phyloP scores from a whole-genome alignment of 2,113 vertebrate species.

The Stegastes partitus region DNA sequence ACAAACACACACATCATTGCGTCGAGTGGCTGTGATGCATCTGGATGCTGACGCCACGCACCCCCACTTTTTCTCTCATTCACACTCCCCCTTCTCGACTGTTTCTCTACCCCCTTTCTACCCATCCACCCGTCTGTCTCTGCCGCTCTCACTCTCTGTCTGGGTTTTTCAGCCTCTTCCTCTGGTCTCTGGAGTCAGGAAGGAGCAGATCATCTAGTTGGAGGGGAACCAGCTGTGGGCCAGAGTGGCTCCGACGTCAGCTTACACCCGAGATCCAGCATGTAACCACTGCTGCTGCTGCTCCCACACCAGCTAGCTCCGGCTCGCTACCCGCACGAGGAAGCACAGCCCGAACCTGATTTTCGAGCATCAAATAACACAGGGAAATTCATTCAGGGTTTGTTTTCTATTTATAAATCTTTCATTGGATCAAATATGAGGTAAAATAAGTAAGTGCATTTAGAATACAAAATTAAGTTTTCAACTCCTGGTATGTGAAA shows the following conservation, averaged over 20 bases:
- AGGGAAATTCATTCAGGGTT: neutral
- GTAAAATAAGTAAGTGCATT: slow-evolving; percentile 29
- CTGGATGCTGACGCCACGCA: slow-evolving; percentile 67
- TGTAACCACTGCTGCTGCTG: slow-evolving; percentile 53
- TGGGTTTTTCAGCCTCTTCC: slow-evolving; percentile 63
- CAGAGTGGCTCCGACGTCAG: slow-evolving; percentile 64
- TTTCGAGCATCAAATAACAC: slow-evolving; percentile 15
- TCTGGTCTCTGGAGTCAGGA: slow-evolving; percentile 72
- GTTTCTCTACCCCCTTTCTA: slow-evolving; percentile 50
- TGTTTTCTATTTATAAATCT: slow-evolving; percentile 6
- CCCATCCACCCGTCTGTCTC: slow-evolving; percentile 65
- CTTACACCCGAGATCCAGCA: slow-evolving; percentile 61
- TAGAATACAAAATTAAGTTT: slow-evolving; percentile 62
- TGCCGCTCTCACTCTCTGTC: slow-evolving; percentile 62
- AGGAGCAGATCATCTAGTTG: slow-evolving; percentile 72
- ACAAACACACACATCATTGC: slow-evolving; percentile 58
- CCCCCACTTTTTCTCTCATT: slow-evolving; percentile 47
- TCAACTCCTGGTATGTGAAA: slow-evolving; percentile 59
- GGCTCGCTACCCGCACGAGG: slow-evolving; percentile 22
- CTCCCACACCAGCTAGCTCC: slow-evolving; percentile 41
- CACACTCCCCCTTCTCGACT: slow-evolving; percentile 39
- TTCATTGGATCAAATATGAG: slow-evolving; percentile 43
- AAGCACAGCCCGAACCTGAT: slow-evolving; percentile 28
- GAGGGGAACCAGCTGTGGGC: slow-evolving; percentile 78
- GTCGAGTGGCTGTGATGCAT: slow-evolving; percentile 60